Percentiles rank a stretch among this genome's conserved stretches.
These are phyloP conservation scores for Typhlomys cinereus DNA, from an alignment of 2,113 vertebrate genomes.

Conservation along the genomic window DNA sequence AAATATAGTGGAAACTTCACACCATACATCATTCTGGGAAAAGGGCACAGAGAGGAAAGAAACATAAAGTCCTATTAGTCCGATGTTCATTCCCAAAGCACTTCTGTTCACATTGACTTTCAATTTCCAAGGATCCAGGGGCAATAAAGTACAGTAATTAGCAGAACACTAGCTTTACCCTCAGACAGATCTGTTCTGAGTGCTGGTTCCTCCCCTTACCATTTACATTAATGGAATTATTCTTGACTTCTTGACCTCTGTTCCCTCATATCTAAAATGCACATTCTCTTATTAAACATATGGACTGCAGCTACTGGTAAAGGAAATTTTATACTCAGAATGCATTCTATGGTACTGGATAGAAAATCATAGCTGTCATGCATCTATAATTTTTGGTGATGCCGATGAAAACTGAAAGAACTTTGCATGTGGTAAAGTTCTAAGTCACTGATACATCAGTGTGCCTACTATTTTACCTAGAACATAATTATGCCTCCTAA, in stretches of 20 bases:
- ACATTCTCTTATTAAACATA: neutral
- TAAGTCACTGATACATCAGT: conserved; percentile 23
- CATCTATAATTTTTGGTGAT: neutral
- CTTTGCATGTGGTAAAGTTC: conserved; percentile 9
- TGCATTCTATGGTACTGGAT: no score
- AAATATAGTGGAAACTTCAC: neutral
- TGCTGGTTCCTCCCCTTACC: neutral
- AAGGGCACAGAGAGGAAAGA: neutral
- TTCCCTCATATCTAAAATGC: neutral
- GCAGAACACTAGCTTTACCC: neutral
- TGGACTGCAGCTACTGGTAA: neutral
- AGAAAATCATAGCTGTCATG: neutral
- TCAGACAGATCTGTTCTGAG: conserved; percentile 20
- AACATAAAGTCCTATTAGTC: neutral
- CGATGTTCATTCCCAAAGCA: neutral
- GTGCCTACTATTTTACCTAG: neutral
- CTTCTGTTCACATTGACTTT: neutral
- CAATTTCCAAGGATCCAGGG: neutral
- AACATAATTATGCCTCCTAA: conserved; percentile 24
- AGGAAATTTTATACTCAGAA: neutral
- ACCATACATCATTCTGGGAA: neutral
- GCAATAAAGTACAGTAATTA: conserved; percentile 19
- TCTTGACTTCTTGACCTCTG: neutral
- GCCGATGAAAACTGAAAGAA: neutral
- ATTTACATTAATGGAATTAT: conserved; percentile 6